Base-by-base conservation (phyloP, 2,113 vertebrate genomes). In the Heteronetta atricapilla region DNA sequence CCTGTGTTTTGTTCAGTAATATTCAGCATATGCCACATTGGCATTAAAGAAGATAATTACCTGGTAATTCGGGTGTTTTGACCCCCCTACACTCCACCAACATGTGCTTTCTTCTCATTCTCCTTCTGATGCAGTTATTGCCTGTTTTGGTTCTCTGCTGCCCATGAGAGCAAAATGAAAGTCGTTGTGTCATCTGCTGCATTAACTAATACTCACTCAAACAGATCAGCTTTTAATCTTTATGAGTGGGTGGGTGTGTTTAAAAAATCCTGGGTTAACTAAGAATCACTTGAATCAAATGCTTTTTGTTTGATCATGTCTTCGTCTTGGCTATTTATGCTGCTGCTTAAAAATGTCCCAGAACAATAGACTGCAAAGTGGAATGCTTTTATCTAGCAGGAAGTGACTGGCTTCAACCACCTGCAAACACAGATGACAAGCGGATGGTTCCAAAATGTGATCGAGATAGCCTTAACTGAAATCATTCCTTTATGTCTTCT, bases 341-440 rank as follows among this genome's bases (percentile, higher is more conserved):
- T 56, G 10, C 52, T 81, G 80, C 46, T 81, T 88, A 67, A 77
- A 90, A 91, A 42, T 8, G 1, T 55, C 73, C 63, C 68, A 52
- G 26, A n/a, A 53, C 2, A 10, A 55, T n/a, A 36, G 67, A 53
- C 76, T 88, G 69, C 36, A 62, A 58, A 84, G 6, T 2, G 18
- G 91, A 95, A 67, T 59, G 72, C 76, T 83, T 93, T 83, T 59
- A 81, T 92, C 64, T 78, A 29, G 40, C 76, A 81, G 94, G 92
- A 96, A 88, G 52, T 88, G 1, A 50, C 90, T 83, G 76, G 40
- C 52, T 95, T 68, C 10, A 10, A 77, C 55, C 94, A 96, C 92
- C 95, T 96, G 96, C 82, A 33, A 33, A 11, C 25, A 58, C 92
- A 90, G 58, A 44, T 67, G 85, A 58, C 2, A 26, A 75, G 46